Base-by-base conservation (phyloP, 2,888 invertebrate genomes). In the Acanthosoma haemorrhoidale region DNA sequence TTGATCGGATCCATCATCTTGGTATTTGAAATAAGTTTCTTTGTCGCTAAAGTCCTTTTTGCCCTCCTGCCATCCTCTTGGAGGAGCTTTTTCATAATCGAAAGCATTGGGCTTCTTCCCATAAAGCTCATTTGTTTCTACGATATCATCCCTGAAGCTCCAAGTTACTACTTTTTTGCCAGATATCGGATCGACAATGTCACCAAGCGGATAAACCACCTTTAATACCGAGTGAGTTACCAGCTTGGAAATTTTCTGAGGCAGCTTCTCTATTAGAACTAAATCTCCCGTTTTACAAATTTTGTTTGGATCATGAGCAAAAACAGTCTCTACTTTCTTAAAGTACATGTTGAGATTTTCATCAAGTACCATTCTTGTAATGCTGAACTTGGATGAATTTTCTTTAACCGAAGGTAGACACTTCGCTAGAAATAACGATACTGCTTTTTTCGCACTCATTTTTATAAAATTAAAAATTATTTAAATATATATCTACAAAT, bases 141-240 rank as follows among this genome's bases (percentile, higher is more conserved):
- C 88, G 72, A 92, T 84, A 70, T 90, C 85, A 72, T 92, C 90
- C 77, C 93, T 82, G 76, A 58, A 78, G 77, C 83, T 83, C 72
- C 85, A 86, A n/a, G 84, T 87, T 0, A 89, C 87, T 41, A 90
- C 87, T 80, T 89, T 89, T 78, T 91, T 91, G 15, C 90, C 90
- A 51, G 90, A 89, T 25, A 94, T 81, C 2, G 94, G 94, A 80
- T 93, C 92, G n/a, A 87, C 90, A 64, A 92, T 82, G 80, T 94
- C 92, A 75, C 94, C 94, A 75, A 89, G 81, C 2, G 89, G 89
- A 80, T 90, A 91, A 15, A 94, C 84, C 4, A 94, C 85, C 78
- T 92, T 86, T 77, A 89, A 83, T 0, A 94, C 87, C 81, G 87
- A 84, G 77, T 94, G 93, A 6, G 90, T 89, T 9, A 94, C 88